Base-by-base conservation (phyloP, 2,888 invertebrate genomes). In the Lasius fuliginosus region DNA sequence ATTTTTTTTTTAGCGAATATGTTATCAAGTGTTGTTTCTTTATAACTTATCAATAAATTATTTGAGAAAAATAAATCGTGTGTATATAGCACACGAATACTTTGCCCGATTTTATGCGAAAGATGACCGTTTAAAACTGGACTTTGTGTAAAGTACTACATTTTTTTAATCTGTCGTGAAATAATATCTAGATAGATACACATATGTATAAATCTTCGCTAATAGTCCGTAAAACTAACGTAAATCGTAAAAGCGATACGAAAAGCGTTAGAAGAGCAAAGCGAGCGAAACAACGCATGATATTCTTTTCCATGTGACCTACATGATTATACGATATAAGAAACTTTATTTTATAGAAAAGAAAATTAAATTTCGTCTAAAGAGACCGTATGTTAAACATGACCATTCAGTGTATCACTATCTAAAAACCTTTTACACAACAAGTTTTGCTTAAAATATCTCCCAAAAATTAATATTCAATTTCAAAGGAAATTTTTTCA, bases 141-240 rank as follows among this genome's bases (percentile, higher is more conserved):
- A 53, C 36, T 42, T 18, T 18, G 6, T n/a, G 27, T 73, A 65
- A 69, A 76, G 83, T 71, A 81, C 76, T 85, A 84, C 46, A 84
- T 85, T 60, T 65, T 58, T 49, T 58, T 85, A 84, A 85, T 58
- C 42, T 65, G 76, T 86, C 42, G 62, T 69, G 0, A 69, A 84
- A 86, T 86, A 86, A 75, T 85, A 81, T 87, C 68, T 81, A 79
- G 46, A 46, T 15, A 46, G 5, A 49, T 74, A 58, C 69, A 81
- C 69, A 81, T 62, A 74, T 58, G 36, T 87, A 90, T 88, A 90
- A 88, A 88, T 90, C 89, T 92, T 87, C 75, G 85, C 65, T 73
- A 76, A 85, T 82, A 86, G 88, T 87, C 89, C 73, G 79, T 68
- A 90, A 89, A 87, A 87, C 71, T 87, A 88, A 87, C 81, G 30